Percentiles rank a stretch among this genome's conserved stretches.
phyloP scores from a whole-genome alignment of 2,888 invertebrate genomes.

The Cheilosia grossa region DNA sequence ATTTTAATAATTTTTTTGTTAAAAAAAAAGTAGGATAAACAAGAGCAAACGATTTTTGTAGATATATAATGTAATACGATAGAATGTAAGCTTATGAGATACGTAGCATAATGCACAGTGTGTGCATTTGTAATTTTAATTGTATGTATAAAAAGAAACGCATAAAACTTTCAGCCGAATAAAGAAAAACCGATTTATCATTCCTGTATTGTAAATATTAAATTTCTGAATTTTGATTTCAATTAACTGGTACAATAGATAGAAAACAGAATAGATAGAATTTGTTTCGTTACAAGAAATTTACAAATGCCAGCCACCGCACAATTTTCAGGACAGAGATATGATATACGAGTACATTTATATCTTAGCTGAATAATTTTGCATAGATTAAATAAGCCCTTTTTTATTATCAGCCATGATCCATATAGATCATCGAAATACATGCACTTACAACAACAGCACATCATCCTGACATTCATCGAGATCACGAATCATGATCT shows the following conservation, averaged over 20 bases:
- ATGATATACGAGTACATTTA: too few species aligned
- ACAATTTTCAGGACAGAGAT: too few species aligned
- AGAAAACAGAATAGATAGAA: too few species aligned
- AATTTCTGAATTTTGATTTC: not conserved
- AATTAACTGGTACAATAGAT: not conserved
- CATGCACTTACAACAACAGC: too few species aligned
- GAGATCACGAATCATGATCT: too few species aligned
- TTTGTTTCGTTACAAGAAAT: too few species aligned
- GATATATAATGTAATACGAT: conserved; percentile 34
- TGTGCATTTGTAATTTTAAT: conserved; percentile 28
- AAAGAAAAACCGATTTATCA: conserved; percentile 41
- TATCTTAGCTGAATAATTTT: too few species aligned
- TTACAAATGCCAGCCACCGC: not conserved
- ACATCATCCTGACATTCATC: too few species aligned
- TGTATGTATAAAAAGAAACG: conserved; percentile 24
- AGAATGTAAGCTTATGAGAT: conserved; percentile 27
- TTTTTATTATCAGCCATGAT: too few species aligned
- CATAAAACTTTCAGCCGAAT: conserved; percentile 25
- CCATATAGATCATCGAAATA: too few species aligned
- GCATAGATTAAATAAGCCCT: too few species aligned
- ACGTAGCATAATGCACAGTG: not conserved
- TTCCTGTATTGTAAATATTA: conserved; percentile 42
- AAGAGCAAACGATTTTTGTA: conserved; percentile 18
- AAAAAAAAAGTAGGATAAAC: conserved; percentile 31
- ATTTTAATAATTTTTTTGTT: conserved; percentile 75